Conservation (phyloP, 2,113 vertebrate species). For the Dromaius novaehollandiae region DNA sequence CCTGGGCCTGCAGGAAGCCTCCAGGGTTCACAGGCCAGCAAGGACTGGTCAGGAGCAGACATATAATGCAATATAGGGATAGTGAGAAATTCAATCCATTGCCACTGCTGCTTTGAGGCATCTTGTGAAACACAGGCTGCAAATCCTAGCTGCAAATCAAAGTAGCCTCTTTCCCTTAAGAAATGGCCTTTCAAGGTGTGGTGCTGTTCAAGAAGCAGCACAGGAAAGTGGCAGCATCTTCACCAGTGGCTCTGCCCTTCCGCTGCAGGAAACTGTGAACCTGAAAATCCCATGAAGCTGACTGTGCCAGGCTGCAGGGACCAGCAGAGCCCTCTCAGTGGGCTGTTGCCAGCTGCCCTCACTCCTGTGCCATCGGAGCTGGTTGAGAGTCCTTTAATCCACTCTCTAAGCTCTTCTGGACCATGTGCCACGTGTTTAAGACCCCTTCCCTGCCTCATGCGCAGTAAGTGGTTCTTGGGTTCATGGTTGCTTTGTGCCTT, state of each 20-base stretch:
- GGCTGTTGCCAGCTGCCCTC: rapidly evolving
- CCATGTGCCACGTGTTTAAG: not conserved
- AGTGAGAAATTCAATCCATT: not conserved
- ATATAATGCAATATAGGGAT: not conserved
- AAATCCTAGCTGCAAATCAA: not conserved
- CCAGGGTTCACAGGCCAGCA: not conserved
- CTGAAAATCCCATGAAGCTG: not conserved
- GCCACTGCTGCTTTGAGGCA: not conserved
- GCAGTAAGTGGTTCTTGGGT: not conserved
- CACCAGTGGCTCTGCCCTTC: not conserved
- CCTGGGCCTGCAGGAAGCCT: not conserved
- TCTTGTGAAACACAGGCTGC: not conserved
- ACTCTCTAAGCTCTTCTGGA: not conserved
- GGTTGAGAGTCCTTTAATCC: not conserved
- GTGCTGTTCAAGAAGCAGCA: not conserved
- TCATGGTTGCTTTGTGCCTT: too few species aligned
- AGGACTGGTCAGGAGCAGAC: not conserved
- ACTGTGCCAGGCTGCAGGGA: not conserved
- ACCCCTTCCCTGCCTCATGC: not conserved
- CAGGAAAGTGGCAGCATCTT: not conserved
- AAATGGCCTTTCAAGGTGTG: too few species aligned
- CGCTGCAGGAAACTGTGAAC: not conserved
- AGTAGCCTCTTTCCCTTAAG: not conserved
- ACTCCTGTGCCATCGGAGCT: not conserved
- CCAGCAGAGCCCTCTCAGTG: not conserved